Evolutionary conservation across 2,888 invertebrate genomes (phyloP), one percentile per base, ranked within the genome.

Genomic region (Argynnis bischoffii): DNA sequence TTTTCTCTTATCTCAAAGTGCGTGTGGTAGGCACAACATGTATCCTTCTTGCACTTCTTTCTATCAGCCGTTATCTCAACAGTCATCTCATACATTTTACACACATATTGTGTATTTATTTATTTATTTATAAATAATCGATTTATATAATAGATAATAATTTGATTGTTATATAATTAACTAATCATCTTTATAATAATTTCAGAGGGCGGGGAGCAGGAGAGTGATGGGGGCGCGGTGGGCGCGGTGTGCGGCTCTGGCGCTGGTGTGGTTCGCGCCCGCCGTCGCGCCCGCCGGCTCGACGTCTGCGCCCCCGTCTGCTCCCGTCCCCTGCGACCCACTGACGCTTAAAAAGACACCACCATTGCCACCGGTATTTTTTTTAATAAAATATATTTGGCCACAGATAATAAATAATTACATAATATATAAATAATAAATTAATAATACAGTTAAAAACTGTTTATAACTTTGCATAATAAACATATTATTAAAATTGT

Each of bases 201-300:
- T 63, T 1, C 53, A 71, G 71, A 67, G 65, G 11, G 55, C 69
- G 51, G 57, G 55, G 72, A 60, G 72, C 77, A 83, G 89, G 89
- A 89, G 90, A 90, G 89, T 78, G 79, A 90, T 89, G 90, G 81
- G 84, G 87, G 88, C 85, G 86, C 84, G 85, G 84, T 84, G 84
- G 84, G 84, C 76, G 77, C 76, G 75, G 80, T 88, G 77, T 77
- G 81, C 90, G 83, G 86, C 92, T 81, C 83, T 89, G 79, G 85
- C 89, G 78, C 83, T 92, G 81, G 88, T 87, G 79, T 88, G 89
- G 79, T 88, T 88, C 82, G 90, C 91, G 80, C 83, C 87, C 86
- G 86, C 83, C 78, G 82, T 81, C 80, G 88, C 87, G 84, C 84
- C 79, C 77, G 77, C 76, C 77, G 79, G 73, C 71, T 75, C 73